Percentiles rank a stretch among this genome's conserved stretches.
These are phyloP conservation scores for Suncus etruscus DNA, from an alignment of 2,113 vertebrate genomes.

Conservation along the genomic window DNA sequence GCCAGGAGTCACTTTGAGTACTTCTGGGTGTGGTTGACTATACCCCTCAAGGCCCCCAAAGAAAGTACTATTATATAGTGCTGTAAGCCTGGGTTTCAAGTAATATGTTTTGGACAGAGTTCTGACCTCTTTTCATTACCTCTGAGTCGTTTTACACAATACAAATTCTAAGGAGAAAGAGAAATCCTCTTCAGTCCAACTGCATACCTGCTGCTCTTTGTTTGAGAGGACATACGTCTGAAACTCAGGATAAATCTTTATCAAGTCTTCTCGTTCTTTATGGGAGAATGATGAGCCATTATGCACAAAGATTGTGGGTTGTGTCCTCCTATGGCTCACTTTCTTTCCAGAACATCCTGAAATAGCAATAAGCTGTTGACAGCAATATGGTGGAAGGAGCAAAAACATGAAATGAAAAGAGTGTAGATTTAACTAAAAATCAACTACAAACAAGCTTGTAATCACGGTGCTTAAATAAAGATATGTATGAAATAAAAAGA, in stretches of 20 bases:
- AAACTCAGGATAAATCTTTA: too few species aligned
- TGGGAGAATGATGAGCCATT: too few species aligned
- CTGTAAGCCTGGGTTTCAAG: neutral
- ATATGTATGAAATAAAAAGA: neutral
- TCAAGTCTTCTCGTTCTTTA: too few species aligned
- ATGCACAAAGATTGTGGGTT: neutral
- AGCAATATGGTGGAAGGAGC: neutral
- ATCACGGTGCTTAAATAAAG: too few species aligned
- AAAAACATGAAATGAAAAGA: too few species aligned
- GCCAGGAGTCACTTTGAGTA: too few species aligned
- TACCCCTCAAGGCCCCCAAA: neutral
- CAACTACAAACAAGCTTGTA: too few species aligned
- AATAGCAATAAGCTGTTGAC: neutral
- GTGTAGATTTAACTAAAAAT: too few species aligned
- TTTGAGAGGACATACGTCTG: too few species aligned
- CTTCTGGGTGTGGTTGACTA: too few species aligned
- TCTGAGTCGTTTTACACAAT: neutral
- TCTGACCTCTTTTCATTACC: neutral
- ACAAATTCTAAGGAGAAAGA: neutral
- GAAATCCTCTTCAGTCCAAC: neutral
- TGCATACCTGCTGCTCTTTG: neutral
- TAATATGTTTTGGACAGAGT: neutral
- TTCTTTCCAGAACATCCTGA: neutral
- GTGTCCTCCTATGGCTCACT: neutral
- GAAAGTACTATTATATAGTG: neutral